phyloP scores from a whole-genome alignment of 1,140 invertebrate species.

The Plodia interpunctella region DNA sequence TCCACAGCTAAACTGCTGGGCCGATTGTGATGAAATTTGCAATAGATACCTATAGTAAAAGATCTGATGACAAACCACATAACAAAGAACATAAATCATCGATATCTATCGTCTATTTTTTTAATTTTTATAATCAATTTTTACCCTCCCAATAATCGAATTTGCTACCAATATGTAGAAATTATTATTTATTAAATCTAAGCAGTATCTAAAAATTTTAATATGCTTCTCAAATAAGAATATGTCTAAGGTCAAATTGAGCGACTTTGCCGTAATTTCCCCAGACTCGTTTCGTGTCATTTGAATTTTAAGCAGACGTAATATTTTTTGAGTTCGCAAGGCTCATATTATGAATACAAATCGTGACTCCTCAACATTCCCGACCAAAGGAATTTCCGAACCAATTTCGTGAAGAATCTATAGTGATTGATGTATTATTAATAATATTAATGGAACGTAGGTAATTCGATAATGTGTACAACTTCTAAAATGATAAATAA shows the following conservation, averaged over 20 bases:
- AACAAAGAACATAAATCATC: too few relatives aligned
- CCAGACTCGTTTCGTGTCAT: conserved; percentile 3
- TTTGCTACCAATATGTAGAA: background rate
- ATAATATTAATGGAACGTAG: too few relatives aligned
- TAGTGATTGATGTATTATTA: too few relatives aligned
- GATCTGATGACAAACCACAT: too few relatives aligned
- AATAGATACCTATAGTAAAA: too few relatives aligned
- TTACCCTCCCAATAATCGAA: too few relatives aligned
- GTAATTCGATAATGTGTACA: too few relatives aligned
- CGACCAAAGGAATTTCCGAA: background rate
- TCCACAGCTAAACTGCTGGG: too few relatives aligned
- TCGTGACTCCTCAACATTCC: background rate
- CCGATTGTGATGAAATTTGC: too few relatives aligned
- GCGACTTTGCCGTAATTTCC: conserved; percentile 2
- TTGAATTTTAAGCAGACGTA: conserved; percentile 6
- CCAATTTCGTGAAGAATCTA: background rate
- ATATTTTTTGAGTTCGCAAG: background rate
- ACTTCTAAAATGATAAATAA: too few relatives aligned
- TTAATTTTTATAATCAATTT: too few relatives aligned
- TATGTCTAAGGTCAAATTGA: background rate
- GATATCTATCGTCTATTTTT: too few relatives aligned
- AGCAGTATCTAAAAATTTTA: background rate
- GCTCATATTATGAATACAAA: conserved; percentile 6
- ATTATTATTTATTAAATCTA: background rate
- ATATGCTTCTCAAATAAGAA: background rate